These are phyloP conservation scores for Leptobrachium leishanense DNA, from an alignment of 2,113 vertebrate genomes.

Conservation along the genomic window DNA sequence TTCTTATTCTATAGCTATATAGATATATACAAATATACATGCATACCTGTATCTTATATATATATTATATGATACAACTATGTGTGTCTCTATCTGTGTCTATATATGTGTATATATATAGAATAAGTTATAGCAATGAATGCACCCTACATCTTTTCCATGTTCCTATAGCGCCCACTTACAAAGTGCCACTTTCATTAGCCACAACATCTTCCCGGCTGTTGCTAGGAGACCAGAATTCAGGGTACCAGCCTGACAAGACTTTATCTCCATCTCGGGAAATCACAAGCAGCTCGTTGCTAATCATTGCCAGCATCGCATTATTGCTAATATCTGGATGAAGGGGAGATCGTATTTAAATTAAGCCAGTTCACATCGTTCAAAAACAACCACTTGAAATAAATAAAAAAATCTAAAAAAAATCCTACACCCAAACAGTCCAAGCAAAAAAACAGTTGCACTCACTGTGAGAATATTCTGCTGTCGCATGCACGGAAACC, in stretches of 20 bases:
- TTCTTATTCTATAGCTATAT: too few species aligned
- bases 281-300: conserved; percentile 31
- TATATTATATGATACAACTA: too few species aligned
- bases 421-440: not conserved
- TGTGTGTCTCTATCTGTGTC: too few species aligned
- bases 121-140: too few species aligned
- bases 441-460: not conserved
- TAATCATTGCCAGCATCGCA: conserved; percentile 23
- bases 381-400: not conserved
- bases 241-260: conserved; percentile 31
- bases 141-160: too few species aligned
- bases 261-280: conserved; percentile 33
- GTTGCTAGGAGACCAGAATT: conserved; percentile 40
- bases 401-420: not conserved
- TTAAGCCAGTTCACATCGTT: not conserved
- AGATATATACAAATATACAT: too few species aligned
- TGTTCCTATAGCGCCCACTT: not conserved
- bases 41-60: too few species aligned
- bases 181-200: conserved; percentile 27
- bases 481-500: too few species aligned
- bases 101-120: too few species aligned
- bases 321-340: conserved; percentile 12
- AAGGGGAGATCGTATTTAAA: not conserved
- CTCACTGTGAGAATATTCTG: too few species aligned
- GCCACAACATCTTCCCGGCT: conserved; percentile 19